phyloP scores from a whole-genome alignment of 2,113 vertebrate genomes.

The Sinocyclocheilus grahami region DNA sequence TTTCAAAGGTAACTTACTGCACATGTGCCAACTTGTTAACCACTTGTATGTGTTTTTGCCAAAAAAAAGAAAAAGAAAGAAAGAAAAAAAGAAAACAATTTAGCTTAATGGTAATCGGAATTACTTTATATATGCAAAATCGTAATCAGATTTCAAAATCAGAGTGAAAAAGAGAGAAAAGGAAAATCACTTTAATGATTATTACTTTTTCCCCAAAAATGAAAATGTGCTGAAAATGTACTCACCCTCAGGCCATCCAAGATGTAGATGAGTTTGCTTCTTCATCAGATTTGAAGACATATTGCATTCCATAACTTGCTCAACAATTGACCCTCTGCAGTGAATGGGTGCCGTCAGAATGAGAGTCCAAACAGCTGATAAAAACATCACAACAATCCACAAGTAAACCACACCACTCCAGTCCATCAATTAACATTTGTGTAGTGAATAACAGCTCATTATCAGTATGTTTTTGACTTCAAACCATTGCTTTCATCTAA shows the following conservation, averaged over 20 bases:
- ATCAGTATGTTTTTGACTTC: too few species aligned
- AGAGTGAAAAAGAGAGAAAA: not conserved
- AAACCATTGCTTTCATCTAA: too few species aligned
- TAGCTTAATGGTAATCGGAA: not conserved
- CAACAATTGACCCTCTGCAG: not conserved
- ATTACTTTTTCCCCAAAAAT: not conserved
- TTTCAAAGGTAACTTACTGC: constrained; percentile 3
- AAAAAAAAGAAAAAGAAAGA: not conserved
- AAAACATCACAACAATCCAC: not conserved
- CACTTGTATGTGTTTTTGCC: constrained; percentile 27
- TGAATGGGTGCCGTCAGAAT: not conserved
- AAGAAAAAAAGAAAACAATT: not conserved
- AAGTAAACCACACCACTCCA: not conserved
- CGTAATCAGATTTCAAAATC: not conserved
- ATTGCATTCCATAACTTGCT: not conserved
- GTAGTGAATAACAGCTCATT: too few species aligned
- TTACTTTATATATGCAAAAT: not conserved
- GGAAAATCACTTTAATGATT: not conserved
- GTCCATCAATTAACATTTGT: not conserved
- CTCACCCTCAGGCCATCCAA: not conserved
- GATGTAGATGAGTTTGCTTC: not conserved
- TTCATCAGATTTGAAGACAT: not conserved
- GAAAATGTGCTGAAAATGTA: not conserved
- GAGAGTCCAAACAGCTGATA: not conserved
- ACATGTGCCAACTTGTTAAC: constrained; percentile 51